Base-by-base conservation (phyloP, 2,113 vertebrate species). In the Pelecanus crispus region DNA sequence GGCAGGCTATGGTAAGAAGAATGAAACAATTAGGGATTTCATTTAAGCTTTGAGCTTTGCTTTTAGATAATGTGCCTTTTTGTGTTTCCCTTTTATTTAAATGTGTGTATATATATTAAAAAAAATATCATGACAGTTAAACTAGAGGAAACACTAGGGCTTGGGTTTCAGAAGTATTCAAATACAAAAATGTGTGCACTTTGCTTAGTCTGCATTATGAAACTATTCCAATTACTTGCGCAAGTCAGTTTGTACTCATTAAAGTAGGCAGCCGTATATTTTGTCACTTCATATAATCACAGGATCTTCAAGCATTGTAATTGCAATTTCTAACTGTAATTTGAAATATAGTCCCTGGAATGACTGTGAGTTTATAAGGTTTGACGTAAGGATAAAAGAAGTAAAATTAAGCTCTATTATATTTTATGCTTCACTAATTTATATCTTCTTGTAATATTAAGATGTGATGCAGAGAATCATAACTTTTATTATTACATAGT, bases 391-490 rank as follows among this genome's bases (percentile, higher is more conserved):
- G 93, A 91, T 52, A 32, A 28, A 36, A 50, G 82, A 92, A 70
- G 58, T 34, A 81, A 72, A 91, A 82, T 77, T 36, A 58, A 62
- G 75, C 63, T 79, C 44, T 74, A 2, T 47, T 93, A 5, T 88
- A 81, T 93, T 87, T 88, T 89, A 92, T 77, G 81, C 86, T 96
- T 95, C 62, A 83, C 50, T 95, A 94, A 95, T 77, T 95, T 95
- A 40, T 95, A 84, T 75, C 12, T 79, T 90, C 16, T 36, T 73
- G 44, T 81, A 84, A 81, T 72, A 65, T 34, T 49, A 78, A 81
- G 47, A 94, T 81, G 61, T 79, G 82, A 94, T 86, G 44, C 40
- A 91, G 47, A 71, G 55, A 93, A 61, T 36, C 0, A 0, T 74
- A 88, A 59, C 26, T 68, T 88, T 40, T 81, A 44, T 49, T 85